Base-by-base conservation (phyloP, 1,140 invertebrate genomes). In the Sycophila sp. region DNA sequence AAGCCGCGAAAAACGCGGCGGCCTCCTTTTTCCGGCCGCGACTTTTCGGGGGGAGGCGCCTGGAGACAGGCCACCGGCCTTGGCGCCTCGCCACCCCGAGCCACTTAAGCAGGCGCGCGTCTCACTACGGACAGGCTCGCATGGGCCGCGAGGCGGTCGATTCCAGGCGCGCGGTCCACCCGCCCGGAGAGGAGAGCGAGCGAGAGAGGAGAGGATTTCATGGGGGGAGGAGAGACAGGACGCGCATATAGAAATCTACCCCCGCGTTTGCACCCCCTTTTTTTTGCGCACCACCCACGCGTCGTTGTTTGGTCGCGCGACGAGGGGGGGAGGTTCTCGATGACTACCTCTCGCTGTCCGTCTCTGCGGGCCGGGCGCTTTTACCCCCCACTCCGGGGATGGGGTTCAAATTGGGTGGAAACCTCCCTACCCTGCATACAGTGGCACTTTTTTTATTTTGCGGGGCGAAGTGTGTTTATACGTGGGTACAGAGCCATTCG, bases 21-120 rank as follows among this genome's bases (percentile, higher is more conserved):
- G 70, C 70, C 78, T 79, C 83, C 83, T 83, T 82, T 84, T 82
- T 84, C 80, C 75, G 53, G 60, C 59, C 38, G 58, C 69, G 73
- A 81, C 80, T 80, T 80, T 80, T 60, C 72, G 71, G 62, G 58
- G 70, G 36, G 67, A 70, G 68, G 38, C 75, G 74, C 75, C 76
- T 79, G 76, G 79, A 82, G 79, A 82, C 79, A 74, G 67, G 73
- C 71, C 47, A 53, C 58, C 68, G 56, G 47, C 73, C 75, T 77
- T 76, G 76, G 69, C 66, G 30, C 65, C 36, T 47, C 65, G 59
- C 13, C 17, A 58, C 32, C 51, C 53, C 55, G 40, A 72, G 78
- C 76, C 83, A 83, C 83, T 84, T 84, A 83, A 84, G 83, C 83
- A 84, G 73, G 77, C 71, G 76, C 72, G 74, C 80, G 75, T 84